Percentiles rank a stretch among this genome's conserved stretches.
Evolutionary conservation across 1,140 invertebrate species (phyloP).

Genomic region (Drosophila erecta): DNA sequence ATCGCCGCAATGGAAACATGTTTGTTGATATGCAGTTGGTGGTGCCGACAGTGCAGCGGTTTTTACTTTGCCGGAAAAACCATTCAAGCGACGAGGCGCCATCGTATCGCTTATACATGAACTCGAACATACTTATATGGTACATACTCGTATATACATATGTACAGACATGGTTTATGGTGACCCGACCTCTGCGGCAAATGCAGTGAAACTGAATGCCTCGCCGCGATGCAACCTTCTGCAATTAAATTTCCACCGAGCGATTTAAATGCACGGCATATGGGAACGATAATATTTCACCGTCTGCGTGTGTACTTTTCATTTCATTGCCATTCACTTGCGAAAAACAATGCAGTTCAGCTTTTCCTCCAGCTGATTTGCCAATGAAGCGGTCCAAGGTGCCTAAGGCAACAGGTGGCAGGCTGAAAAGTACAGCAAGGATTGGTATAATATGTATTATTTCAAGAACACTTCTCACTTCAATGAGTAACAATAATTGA

Average conservation of each 20-base stretch:
- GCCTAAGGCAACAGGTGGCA: constrained; percentile 28
- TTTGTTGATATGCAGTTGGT: constrained; percentile 37
- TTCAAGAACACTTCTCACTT: too few relatives aligned
- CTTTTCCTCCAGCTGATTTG: constrained; percentile 58
- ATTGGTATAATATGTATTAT: too few relatives aligned
- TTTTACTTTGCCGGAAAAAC: constrained; percentile 38
- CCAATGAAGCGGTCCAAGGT: constrained; percentile 49
- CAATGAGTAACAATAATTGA: too few relatives aligned
- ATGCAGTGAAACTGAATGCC: constrained; percentile 59
- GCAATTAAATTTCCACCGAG: constrained; percentile 72
- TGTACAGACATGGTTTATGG: constrained; percentile 1
- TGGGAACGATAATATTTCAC: constrained; percentile 31
- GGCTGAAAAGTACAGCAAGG: not conserved
- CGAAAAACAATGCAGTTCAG: constrained; percentile 68
- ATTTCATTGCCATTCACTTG: constrained; percentile 78
- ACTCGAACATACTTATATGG: too few relatives aligned
- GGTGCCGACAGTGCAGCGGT: constrained; percentile 22
- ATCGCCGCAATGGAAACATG: constrained; percentile 64
- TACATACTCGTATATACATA: too few relatives aligned
- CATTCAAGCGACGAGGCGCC: constrained; percentile 58
- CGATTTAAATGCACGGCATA: constrained; percentile 5
- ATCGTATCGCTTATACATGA: constrained; percentile 41
- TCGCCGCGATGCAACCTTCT: constrained; percentile 53
- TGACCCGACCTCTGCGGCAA: constrained; percentile 61
- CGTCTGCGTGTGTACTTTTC: constrained; percentile 58